phyloP scores from a whole-genome alignment of 1,140 invertebrate genomes.

The Lepidurus couesii region DNA sequence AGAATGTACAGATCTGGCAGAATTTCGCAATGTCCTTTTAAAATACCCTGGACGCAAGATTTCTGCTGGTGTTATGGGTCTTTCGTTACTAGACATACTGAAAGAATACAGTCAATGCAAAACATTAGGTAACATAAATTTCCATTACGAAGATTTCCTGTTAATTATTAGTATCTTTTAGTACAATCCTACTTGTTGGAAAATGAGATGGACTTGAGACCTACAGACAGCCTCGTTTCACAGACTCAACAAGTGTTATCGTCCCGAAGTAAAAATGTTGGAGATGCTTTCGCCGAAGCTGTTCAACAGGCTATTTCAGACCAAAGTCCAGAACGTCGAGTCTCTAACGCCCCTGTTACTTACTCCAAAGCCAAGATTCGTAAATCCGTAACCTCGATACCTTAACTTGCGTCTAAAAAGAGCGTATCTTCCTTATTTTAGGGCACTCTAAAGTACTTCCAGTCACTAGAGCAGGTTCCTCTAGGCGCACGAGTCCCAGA shows the following conservation, averaged over 20 bases:
- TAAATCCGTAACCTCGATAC: not conserved
- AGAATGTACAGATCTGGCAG: not conserved
- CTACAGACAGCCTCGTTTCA: not conserved
- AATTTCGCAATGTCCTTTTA: not conserved
- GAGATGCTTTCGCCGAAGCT: not conserved
- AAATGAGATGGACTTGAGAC: not conserved
- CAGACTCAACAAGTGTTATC: not conserved
- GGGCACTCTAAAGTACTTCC: not conserved
- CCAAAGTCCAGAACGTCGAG: not conserved
- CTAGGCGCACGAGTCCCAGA: not conserved
- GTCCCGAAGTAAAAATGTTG: not conserved
- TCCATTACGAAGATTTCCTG: not conserved
- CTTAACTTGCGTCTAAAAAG: not conserved
- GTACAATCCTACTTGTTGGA: not conserved
- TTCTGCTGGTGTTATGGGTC: not conserved
- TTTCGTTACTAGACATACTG: not conserved
- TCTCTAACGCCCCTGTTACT: not conserved
- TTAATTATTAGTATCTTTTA: not conserved
- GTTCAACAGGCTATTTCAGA: not conserved
- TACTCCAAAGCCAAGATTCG: not conserved
- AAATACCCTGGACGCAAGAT: not conserved
- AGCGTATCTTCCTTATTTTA: not conserved
- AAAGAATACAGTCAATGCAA: slow-evolving; percentile 2
- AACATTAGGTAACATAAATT: not conserved
- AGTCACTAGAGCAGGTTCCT: not conserved